These are phyloP conservation scores for Pachypsylla venusta DNA, from an alignment of 1,140 invertebrate species.

Conservation along the genomic window DNA sequence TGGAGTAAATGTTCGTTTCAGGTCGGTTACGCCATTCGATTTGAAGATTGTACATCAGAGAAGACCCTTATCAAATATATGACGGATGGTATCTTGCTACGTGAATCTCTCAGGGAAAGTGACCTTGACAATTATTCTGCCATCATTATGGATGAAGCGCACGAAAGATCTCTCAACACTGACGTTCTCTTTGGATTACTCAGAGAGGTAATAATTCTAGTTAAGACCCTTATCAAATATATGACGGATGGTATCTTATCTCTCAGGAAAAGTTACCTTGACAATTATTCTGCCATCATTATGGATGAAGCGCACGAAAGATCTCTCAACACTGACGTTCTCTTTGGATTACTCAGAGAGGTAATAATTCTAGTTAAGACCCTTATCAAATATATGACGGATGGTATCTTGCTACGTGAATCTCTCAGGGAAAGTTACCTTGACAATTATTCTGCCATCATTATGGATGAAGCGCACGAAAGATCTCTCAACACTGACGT, in stretches of 20 bases:
- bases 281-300: constrained; percentile 90
- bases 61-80: constrained; percentile 96
- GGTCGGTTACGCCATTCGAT: constrained; percentile 97
- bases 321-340: constrained; percentile 92
- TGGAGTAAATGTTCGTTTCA: too few species aligned
- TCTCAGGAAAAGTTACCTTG: constrained; percentile 83
- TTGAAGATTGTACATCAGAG: constrained; percentile 96
- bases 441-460: constrained; percentile 89
- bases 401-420: constrained; percentile 92
- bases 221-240: constrained; percentile 88
- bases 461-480: constrained; percentile 99
- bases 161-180: constrained; percentile 92
- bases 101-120: constrained; percentile 86
- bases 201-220: constrained; percentile 79
- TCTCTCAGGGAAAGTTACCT: constrained; percentile 88
- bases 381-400: constrained; percentile 98
- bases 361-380: too few species aligned
- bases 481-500: constrained; percentile 95
- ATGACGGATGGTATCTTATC: constrained; percentile 99
- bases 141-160: constrained; percentile 98
- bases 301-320: constrained; percentile 99
- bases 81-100: constrained; percentile 95
- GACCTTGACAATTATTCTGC: constrained; percentile 93
- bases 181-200: constrained; percentile 96
- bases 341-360: constrained; percentile 91